A percentile compares a stretch with the other conserved stretches of the same genome.
phyloP scores from a whole-genome alignment of 2,797 vertebrate genomes.

The Carduelis carduelis region DNA sequence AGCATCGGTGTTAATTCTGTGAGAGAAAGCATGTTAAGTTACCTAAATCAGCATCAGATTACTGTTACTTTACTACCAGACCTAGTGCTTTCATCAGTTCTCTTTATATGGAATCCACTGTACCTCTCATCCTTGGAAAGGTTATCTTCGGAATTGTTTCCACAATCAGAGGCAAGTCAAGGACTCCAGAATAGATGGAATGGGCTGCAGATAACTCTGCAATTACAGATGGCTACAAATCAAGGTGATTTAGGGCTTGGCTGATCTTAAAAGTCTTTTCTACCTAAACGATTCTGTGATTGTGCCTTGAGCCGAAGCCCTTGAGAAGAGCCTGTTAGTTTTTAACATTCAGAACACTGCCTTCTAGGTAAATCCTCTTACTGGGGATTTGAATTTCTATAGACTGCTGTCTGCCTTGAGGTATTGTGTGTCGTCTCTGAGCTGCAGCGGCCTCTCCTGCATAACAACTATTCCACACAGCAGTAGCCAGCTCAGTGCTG shows the following conservation, averaged over 20 bases:
- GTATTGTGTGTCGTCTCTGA: conserved; percentile 86
- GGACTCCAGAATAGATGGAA: conserved; percentile 26
- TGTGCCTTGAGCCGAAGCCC: not conserved
- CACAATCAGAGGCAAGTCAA: conserved; percentile 1
- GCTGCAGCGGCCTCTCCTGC: conserved; percentile 85
- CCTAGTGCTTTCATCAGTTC: not conserved
- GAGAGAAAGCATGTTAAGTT: not conserved
- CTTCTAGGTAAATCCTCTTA: conserved; percentile 71
- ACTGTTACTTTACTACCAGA: not conserved
- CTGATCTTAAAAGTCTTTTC: not conserved
- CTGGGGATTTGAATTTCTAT: conserved; percentile 72
- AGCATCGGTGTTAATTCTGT: not conserved
- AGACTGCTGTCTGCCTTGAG: conserved; percentile 78
- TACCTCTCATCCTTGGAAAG: not conserved
- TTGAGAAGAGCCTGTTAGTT: conserved; percentile 23
- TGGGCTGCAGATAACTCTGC: conserved; percentile 1
- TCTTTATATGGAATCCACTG: not conserved
- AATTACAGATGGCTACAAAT: conserved; percentile 26
- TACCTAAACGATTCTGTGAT: not conserved
- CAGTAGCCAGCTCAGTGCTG: conserved; percentile 80
- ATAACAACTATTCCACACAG: conserved; percentile 86
- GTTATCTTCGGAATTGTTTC: not conserved
- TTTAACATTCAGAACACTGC: conserved; percentile 66
- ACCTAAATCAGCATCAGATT: not conserved
- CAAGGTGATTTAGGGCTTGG: not conserved